phyloP scores from a whole-genome alignment of 2,113 vertebrate species.

The Mastomys coucha region DNA sequence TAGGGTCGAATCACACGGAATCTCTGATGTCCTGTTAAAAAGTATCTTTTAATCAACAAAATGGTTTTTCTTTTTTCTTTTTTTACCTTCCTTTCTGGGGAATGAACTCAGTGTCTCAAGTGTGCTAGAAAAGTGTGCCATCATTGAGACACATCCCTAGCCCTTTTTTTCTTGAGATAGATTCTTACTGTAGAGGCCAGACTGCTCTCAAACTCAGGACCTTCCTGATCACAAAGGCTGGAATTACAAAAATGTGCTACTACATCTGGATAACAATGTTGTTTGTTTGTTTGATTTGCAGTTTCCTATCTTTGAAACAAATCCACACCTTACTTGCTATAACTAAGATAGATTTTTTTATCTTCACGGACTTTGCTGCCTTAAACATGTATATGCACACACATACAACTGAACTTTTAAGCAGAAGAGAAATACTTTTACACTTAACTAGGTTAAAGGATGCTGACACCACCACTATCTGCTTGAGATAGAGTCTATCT shows the following conservation, averaged over 20 bases:
- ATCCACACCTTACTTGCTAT: not conserved
- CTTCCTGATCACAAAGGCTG: not conserved
- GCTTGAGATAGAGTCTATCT: not conserved
- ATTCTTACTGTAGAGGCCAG: not conserved
- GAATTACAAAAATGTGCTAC: not conserved
- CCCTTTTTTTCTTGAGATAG: not conserved
- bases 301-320: not conserved
- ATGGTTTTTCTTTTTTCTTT: not conserved
- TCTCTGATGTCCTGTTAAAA: not conserved
- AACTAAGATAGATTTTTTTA: conserved; percentile 31
- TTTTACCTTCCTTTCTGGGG: not conserved
- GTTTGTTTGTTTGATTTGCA: not conserved
- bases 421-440: not conserved
- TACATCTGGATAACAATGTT: not conserved
- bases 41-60: not conserved
- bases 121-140: not conserved
- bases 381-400: not conserved
- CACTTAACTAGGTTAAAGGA: not conserved
- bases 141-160: not conserved
- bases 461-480: not conserved
- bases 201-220: not conserved
- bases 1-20: not conserved
- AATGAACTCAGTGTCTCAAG: not conserved
- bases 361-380: not conserved
- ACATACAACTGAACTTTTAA: conserved; percentile 15